Conservation (phyloP, 2,888 invertebrate genomes). For the Dryobotodes eremita region DNA sequence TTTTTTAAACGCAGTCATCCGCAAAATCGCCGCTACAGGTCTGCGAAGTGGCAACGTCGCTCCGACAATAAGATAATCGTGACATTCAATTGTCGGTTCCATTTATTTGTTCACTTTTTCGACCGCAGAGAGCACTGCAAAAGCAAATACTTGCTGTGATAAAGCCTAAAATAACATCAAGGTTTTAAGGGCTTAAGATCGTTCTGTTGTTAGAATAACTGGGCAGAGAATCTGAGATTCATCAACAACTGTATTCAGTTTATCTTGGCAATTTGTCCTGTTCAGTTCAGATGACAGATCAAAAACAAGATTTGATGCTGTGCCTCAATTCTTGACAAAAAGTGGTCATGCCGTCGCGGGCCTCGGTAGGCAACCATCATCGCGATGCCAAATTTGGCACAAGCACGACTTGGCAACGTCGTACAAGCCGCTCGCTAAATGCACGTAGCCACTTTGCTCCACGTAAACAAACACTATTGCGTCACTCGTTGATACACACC, state of each 20-base stretch:
- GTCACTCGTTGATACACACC: conserved; percentile 77
- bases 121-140: conserved; percentile 38
- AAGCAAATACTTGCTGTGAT: conserved; percentile 37
- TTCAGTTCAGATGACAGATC: conserved; percentile 69
- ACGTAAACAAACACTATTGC: conserved; percentile 88
- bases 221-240: conserved; percentile 2
- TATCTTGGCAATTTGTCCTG: conserved; percentile 57
- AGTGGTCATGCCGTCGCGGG: conserved; percentile 74
- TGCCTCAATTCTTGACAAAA: conserved; percentile 74
- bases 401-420: conserved; percentile 87
- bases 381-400: conserved; percentile 85
- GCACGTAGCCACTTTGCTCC: conserved; percentile 80
- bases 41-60: conserved; percentile 67
- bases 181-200: conserved; percentile 9
- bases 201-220: conserved; percentile 7
- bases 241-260: conserved; percentile 32
- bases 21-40: conserved; percentile 66
- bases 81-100: conserved; percentile 61
- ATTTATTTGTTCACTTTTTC: conserved; percentile 60
- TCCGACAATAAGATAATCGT: conserved; percentile 67
- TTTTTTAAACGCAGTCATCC: conserved; percentile 75
- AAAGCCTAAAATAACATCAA: conserved; percentile 17
- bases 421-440: conserved; percentile 74
- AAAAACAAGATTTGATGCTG: conserved; percentile 72
- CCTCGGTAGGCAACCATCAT: conserved; percentile 75